These are phyloP conservation scores for Etheostoma nigrum DNA, from an alignment of 2,797 vertebrate species.

Conservation along the genomic window DNA sequence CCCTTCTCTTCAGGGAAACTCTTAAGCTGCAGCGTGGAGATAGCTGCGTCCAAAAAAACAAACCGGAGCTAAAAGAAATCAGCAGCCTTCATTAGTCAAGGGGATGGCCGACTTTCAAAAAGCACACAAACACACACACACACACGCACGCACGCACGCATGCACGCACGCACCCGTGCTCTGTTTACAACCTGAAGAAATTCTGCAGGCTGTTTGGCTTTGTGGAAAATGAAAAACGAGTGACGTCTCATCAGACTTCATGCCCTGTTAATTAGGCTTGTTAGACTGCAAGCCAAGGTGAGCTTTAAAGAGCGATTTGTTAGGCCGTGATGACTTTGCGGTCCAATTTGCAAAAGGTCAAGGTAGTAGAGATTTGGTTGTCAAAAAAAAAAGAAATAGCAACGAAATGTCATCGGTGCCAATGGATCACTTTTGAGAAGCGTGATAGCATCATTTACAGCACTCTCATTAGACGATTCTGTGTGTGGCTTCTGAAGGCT, in stretches of 20 bases:
- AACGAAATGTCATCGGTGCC: slow-evolving; percentile 86
- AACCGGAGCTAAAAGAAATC: slow-evolving; percentile 69
- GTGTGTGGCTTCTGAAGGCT: slow-evolving; percentile 33
- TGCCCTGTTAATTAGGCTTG: slow-evolving; percentile 80
- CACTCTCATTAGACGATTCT: slow-evolving; percentile 76
- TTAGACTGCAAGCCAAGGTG: slow-evolving; percentile 79
- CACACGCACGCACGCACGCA: neutral
- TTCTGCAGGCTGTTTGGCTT: slow-evolving; percentile 38
- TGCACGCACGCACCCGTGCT: neutral
- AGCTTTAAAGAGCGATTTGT: slow-evolving; percentile 82
- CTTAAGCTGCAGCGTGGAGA: slow-evolving; percentile 86
- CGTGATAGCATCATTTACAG: slow-evolving; percentile 65
- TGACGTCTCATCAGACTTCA: slow-evolving; percentile 71
- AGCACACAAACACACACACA: slow-evolving; percentile 24
- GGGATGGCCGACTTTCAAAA: slow-evolving; percentile 66
- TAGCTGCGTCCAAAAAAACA: slow-evolving; percentile 82
- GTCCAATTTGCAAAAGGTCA: slow-evolving; percentile 89
- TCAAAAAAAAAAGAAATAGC: slow-evolving; percentile 68
- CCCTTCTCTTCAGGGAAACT: slow-evolving; percentile 86
- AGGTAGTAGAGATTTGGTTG: slow-evolving; percentile 83
- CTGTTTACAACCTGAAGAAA: slow-evolving; percentile 60
- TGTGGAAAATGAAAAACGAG: slow-evolving; percentile 19
- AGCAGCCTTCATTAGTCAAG: slow-evolving; percentile 78
- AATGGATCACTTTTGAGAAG: slow-evolving; percentile 76
- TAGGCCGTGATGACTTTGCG: slow-evolving; percentile 81